Evolutionary conservation across 2,888 invertebrate genomes (phyloP).

Genomic region (Aethes cnicana): DNA sequence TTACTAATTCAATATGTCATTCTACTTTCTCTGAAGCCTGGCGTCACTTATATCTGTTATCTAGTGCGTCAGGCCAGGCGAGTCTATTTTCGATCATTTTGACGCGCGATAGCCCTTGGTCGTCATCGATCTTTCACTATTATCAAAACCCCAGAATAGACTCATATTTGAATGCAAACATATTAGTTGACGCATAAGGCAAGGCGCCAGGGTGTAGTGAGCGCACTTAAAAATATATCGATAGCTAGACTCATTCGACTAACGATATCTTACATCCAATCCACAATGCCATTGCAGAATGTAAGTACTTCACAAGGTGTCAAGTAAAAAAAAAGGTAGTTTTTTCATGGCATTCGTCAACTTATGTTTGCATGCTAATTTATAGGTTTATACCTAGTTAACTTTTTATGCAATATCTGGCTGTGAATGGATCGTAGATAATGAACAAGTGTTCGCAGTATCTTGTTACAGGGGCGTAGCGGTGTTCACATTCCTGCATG

Average conservation of each 20-base stretch:
- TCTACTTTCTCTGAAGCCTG: slow-evolving; percentile 52
- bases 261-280: no score
- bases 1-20: slow-evolving; percentile 56
- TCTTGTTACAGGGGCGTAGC: slow-evolving; percentile 66
- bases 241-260: no score
- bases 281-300: no score
- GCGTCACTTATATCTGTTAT: slow-evolving; percentile 55
- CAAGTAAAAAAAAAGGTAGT: no score
- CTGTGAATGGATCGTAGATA: slow-evolving; percentile 53
- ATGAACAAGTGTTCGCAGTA: slow-evolving; percentile 54
- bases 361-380: slow-evolving; percentile 20
- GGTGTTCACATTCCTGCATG: slow-evolving; percentile 47
- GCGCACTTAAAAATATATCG: no score
- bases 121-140: slow-evolving; percentile 10
- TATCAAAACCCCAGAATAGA: slow-evolving; percentile 13
- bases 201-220: no score
- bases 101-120: slow-evolving; percentile 23
- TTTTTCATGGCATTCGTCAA: no score
- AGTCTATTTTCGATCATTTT: slow-evolving; percentile 54
- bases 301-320: no score
- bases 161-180: no score
- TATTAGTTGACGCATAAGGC: no score
- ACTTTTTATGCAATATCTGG: slow-evolving; percentile 34
- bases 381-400: slow-evolving; percentile 22
- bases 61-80: slow-evolving; percentile 58